Conservation (phyloP, 2,797 vertebrate species). For the Sciaenops ocellatus region DNA sequence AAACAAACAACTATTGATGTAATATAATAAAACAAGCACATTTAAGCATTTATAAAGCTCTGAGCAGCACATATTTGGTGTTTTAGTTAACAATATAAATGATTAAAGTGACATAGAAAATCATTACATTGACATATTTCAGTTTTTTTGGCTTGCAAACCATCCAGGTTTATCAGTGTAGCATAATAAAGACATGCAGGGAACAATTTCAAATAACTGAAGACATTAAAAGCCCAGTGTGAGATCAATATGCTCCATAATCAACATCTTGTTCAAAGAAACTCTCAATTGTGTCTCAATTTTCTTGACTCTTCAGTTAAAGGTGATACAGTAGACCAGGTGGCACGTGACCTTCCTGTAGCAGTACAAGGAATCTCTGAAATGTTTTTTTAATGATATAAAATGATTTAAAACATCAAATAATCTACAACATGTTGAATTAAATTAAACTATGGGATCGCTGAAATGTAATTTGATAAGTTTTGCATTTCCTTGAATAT, state of each 20-base stretch:
- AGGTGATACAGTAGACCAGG: neutral
- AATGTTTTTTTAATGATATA: no score
- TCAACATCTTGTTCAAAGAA: neutral
- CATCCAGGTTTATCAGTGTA: neutral
- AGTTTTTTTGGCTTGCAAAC: neutral
- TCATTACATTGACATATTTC: neutral
- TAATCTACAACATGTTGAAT: no score
- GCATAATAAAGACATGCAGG: neutral
- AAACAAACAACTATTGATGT: neutral
- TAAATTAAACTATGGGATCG: no score
- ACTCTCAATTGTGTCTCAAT: neutral
- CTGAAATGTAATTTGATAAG: no score
- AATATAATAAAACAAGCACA: neutral
- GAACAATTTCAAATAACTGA: neutral
- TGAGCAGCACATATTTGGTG: neutral
- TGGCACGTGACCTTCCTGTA: no score
- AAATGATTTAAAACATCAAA: no score
- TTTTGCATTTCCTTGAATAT: no score
- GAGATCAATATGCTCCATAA: neutral
- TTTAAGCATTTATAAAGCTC: neutral
- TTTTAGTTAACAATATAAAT: neutral
- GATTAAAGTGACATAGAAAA: neutral
- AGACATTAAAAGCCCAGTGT: neutral
- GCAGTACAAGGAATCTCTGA: no score
- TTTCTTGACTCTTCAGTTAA: neutral